phyloP scores from a whole-genome alignment of 35 echinoderm and acorn worm genomes.

The Ophiothrix spiculata region DNA sequence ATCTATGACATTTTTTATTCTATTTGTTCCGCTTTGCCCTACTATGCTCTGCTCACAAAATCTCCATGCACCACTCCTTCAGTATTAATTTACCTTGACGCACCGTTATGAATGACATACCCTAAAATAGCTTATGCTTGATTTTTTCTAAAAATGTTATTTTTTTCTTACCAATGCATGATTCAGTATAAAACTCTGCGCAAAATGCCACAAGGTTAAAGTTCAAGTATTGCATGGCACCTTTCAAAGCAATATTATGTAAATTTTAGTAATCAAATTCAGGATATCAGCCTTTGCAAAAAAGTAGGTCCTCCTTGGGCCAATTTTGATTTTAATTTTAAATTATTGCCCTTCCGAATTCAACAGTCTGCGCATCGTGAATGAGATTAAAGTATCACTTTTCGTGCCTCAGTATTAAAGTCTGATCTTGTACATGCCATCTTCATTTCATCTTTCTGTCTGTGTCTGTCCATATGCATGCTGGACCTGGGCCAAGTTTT shows the following conservation, averaged over 20 bases:
- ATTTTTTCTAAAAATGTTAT: not conserved
- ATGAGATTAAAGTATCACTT: not conserved
- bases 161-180: not conserved
- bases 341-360: slow-evolving; percentile 8
- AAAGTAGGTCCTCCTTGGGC: no score
- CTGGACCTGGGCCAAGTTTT: slow-evolving; percentile 10
- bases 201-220: slow-evolving; percentile 11
- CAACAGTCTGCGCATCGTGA: slow-evolving; percentile 6
- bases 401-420: slow-evolving; percentile 4
- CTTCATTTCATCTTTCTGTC: slow-evolving; percentile 11
- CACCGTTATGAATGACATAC: not conserved
- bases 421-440: slow-evolving; percentile 1
- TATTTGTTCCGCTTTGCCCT: no score
- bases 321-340: not conserved
- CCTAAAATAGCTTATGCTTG: slow-evolving; percentile 11
- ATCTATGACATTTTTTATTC: no score
- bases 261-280: not conserved
- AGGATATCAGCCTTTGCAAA: not conserved
- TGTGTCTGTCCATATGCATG: slow-evolving; percentile 12
- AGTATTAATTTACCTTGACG: not conserved
- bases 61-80: not conserved
- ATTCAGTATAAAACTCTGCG: not conserved
- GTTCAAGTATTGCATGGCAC: not conserved
- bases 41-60: no score
- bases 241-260: not conserved